These are phyloP conservation scores for Notarius quadriscutis DNA, from an alignment of 2,113 vertebrate genomes.

Conservation along the genomic window DNA sequence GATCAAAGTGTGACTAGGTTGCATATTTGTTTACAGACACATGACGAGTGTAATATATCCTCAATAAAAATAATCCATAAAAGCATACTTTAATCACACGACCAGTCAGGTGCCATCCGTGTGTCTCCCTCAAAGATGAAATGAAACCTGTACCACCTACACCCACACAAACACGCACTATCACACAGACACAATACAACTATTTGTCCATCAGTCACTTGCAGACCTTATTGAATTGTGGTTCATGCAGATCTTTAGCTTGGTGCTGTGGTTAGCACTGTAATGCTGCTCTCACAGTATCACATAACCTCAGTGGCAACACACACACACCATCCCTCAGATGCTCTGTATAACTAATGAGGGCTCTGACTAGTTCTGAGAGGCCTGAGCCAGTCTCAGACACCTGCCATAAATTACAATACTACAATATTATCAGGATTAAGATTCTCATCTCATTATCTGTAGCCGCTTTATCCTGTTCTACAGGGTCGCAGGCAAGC, in stretches of 20 bases:
- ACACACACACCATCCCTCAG: conserved; percentile 1
- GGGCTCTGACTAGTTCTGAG: conserved; percentile 4
- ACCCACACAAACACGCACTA: not conserved
- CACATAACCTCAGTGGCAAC: not conserved
- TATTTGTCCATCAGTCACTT: conserved; percentile 18
- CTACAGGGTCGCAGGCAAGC: too few relatives aligned
- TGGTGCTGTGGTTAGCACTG: conserved; percentile 15
- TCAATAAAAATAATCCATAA: not conserved
- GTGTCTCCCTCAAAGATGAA: not conserved
- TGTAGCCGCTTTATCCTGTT: too few relatives aligned
- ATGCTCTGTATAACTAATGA: conserved; percentile 34
- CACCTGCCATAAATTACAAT: not conserved
- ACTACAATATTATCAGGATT: not conserved
- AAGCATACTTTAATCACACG: not conserved
- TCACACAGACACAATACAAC: conserved; percentile 4
- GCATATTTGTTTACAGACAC: not conserved
- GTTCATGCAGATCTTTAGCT: conserved; percentile 9
- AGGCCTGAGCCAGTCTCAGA: not conserved
- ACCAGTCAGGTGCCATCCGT: not conserved
- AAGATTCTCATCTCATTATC: not conserved
- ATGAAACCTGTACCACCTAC: not conserved
- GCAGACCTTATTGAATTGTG: conserved; percentile 38
- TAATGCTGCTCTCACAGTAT: conserved; percentile 23
- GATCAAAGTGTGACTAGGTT: not conserved
- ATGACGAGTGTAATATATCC: not conserved